Conservation (phyloP, 2,888 invertebrate species). For the Chelonus formosanus region DNA sequence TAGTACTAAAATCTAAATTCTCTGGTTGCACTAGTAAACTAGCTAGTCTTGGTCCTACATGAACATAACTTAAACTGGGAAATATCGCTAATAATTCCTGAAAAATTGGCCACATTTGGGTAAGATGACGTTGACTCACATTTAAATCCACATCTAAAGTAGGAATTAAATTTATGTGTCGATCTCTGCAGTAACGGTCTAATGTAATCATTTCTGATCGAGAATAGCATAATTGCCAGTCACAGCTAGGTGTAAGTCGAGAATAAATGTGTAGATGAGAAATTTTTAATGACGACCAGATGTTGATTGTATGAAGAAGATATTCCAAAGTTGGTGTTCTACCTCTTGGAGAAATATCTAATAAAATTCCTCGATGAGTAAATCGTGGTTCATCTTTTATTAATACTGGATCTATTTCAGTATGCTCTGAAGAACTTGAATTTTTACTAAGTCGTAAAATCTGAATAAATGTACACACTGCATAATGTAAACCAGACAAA, state of each 20-base stretch:
- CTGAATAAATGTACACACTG: slow-evolving; percentile 69
- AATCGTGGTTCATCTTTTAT: slow-evolving; percentile 71
- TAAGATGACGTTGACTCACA: slow-evolving; percentile 66
- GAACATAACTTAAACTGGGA: slow-evolving; percentile 68
- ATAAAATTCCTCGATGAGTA: slow-evolving; percentile 68
- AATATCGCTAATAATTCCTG: slow-evolving; percentile 68
- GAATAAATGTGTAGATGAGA: slow-evolving; percentile 68
- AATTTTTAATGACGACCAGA: slow-evolving; percentile 68
- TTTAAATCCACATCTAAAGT: slow-evolving; percentile 68
- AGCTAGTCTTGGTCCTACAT: slow-evolving; percentile 69
- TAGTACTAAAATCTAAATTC: slow-evolving; percentile 54
- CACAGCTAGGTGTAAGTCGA: slow-evolving; percentile 63
- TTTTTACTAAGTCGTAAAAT: slow-evolving; percentile 66
- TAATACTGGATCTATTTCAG: slow-evolving; percentile 63
- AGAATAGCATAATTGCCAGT: slow-evolving; percentile 66
- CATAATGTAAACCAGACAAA: slow-evolving; percentile 69
- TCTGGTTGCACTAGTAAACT: slow-evolving; percentile 67
- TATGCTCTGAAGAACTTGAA: slow-evolving; percentile 52
- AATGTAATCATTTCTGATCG: slow-evolving; percentile 68
- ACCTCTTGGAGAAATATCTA: slow-evolving; percentile 70
- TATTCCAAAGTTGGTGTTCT: slow-evolving; percentile 68
- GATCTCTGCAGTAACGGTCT: slow-evolving; percentile 68
- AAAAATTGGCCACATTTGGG: slow-evolving; percentile 67
- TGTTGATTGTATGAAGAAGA: slow-evolving; percentile 66
- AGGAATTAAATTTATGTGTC: slow-evolving; percentile 68